Base-by-base conservation (phyloP, 2,888 invertebrate species). In the Calameuta pallipes region DNA sequence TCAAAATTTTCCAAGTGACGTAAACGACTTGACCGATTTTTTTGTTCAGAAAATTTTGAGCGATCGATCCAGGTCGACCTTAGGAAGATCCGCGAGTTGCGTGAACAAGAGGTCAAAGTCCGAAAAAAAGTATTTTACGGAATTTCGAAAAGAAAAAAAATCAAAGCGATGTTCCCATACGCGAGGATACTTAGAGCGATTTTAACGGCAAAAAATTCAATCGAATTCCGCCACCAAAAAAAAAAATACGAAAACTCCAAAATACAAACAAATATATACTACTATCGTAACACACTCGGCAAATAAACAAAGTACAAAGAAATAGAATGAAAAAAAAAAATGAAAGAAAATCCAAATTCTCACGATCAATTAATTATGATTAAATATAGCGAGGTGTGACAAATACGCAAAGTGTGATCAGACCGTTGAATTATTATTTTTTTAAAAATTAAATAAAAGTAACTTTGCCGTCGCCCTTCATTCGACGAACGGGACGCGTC, bases 241-340 rank as follows among this genome's bases (percentile, higher is more conserved):
- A 11, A n/a, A n/a, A 69, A 31, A 69, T 31, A 69, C 30, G 12
- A 30, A 30, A 31, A 33, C 11, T 13, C 12, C 6, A 70, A 79
- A 79, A 79, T 71, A 75, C 73, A 71, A 75, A 78, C 73, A 75
- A n/a, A 73, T 78, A 78, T 75, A 78, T 75, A 78, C 78, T 75
- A 73, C 78, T 78, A 56, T 79, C 75, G 77, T 75, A 79, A 75
- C 77, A 78, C 77, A 79, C 76, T 77, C 77, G 74, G 75, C 73
- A 78, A 76, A 76, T 70, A 70, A 70, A 70, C 70, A 70, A 70
- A 33, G 30, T 70, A 33, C 30, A 70, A 9, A 73, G 73, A 74
- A 79, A 68, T 82, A 84, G 83, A 87, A 85, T 75, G 83, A 84
- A 82, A 84, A 83, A 81, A 81, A 82, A 79, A 82, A 81, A 75